Base-by-base conservation (phyloP, 1,140 invertebrate species). In the Melanaphis sacchari region DNA sequence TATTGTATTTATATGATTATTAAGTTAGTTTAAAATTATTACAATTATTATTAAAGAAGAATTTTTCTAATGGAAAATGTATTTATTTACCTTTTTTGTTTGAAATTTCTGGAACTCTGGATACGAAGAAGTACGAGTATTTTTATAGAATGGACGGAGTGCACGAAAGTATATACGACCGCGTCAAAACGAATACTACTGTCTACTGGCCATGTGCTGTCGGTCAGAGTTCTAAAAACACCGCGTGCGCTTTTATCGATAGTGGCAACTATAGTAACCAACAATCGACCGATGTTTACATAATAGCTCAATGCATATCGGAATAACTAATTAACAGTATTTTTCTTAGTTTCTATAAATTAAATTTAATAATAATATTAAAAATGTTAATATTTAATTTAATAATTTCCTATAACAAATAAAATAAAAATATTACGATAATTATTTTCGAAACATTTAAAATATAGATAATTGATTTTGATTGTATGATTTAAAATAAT, bases 241-340 rank as follows among this genome's bases (percentile, higher is more conserved):
- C 52, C 36, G 52, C 36, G 26, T 40, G 88, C 88, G 26, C 43
- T 90, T 41, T 1, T 90, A 90, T 90, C 88, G 88, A 90, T 90
- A 59, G 49, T 90, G 49, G 36, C 49, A 18, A 26, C 87, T 24
- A 76, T 36, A 76, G 82, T 2, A 40, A 38, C 41, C 36, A 76
- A 54, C 88, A 90, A 59, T 90, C 88, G 88, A 54, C 15, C 88
- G 88, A 90, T 90, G 85, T 90, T 90, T 54, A n/a, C 59, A n/a
- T 76, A 76, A 76, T 66, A 24, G 24, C 24, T 40, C n/a, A n/a
- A 52, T 46, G 24, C 31, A 6, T 43, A 15, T 46, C 31, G 36
- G 2, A 82, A 82, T 82, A 24, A 24, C 7, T 81, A 81, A 21
- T 76, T n/a, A 76, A n/a, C 15, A 76, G 31, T n/a, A 18, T 76